Conservation (phyloP, 2,888 invertebrate genomes). For the Dioctria rufipes region DNA sequence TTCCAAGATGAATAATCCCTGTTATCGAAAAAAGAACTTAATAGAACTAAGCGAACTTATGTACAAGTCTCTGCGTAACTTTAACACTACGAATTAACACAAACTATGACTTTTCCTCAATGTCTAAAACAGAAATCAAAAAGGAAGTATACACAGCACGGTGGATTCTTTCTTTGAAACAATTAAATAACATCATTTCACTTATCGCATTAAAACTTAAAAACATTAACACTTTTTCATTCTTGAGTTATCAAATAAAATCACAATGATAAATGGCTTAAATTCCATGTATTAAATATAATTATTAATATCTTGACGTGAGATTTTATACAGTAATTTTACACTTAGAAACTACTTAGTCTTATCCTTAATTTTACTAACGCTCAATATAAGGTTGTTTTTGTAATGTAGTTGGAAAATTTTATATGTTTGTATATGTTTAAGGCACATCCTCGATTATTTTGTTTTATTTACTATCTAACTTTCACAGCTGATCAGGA, state of each 20-base stretch:
- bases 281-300: conserved; percentile 21
- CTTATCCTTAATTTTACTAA: too few relatives aligned
- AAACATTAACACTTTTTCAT: conserved; percentile 37
- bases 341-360: too few relatives aligned
- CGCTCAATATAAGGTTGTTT: too few relatives aligned
- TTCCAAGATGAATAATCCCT: too few relatives aligned
- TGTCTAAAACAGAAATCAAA: conserved; percentile 10
- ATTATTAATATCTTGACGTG: not conserved
- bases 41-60: not conserved
- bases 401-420: too few relatives aligned
- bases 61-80: conserved; percentile 13
- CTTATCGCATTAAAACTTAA: conserved; percentile 22
- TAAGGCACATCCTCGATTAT: too few relatives aligned
- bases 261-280: conserved; percentile 41
- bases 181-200: conserved; percentile 45
- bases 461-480: too few relatives aligned
- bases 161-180: conserved; percentile 13
- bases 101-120: conserved; percentile 16
- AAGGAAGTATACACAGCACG: conserved; percentile 41
- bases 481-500: too few relatives aligned
- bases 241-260: conserved; percentile 27
- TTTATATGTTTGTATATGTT: too few relatives aligned
- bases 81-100: conserved; percentile 18
- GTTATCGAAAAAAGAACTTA: not conserved
- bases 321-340: not conserved